Percentiles rank a stretch among this genome's conserved stretches.
These are phyloP conservation scores for Gymnocypris eckloni DNA, from an alignment of 2,797 vertebrate species.

Conservation along the genomic window DNA sequence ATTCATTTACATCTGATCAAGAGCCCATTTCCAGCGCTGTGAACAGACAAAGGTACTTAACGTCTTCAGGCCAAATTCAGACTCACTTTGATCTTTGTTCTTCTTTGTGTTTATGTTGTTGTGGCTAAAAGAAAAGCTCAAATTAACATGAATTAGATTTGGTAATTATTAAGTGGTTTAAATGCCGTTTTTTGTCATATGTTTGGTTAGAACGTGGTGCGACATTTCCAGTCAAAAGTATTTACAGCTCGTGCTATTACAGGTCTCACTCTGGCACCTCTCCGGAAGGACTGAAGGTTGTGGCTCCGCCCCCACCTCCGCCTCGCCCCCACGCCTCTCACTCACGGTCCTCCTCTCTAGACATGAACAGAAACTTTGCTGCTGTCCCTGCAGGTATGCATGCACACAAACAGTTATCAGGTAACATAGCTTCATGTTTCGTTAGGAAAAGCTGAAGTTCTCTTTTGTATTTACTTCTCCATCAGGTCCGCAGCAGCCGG, in stretches of 20 bases:
- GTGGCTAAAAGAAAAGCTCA: neutral
- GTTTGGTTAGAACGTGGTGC: slow-evolving; percentile 1
- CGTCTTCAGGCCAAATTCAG: neutral
- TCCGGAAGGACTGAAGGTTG: slow-evolving; percentile 85
- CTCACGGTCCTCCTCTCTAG: slow-evolving; percentile 95
- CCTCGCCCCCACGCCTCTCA: slow-evolving; percentile 93
- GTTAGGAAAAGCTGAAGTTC: neutral
- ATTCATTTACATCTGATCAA: slow-evolving; percentile 94
- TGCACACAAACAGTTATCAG: neutral
- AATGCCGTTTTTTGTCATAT: neutral
- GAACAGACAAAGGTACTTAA: slow-evolving; percentile 86
- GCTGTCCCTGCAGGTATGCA: slow-evolving; percentile 80
- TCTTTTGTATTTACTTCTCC: slow-evolving; percentile 21
- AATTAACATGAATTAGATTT: slow-evolving; percentile 1
- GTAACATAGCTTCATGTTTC: neutral
- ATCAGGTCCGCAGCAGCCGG: slow-evolving; percentile 85
- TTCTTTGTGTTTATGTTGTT: neutral
- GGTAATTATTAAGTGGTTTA: neutral
- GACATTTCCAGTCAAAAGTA: neutral
- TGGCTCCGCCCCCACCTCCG: slow-evolving; percentile 94
- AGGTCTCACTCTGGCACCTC: slow-evolving; percentile 97
- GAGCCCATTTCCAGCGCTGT: slow-evolving; percentile 88
- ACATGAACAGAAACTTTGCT: slow-evolving; percentile 95
- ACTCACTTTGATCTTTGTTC: neutral
- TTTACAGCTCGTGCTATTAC: slow-evolving; percentile 57